These are phyloP conservation scores for Acleris literana DNA, from an alignment of 2,888 invertebrate species.

Conservation along the genomic window DNA sequence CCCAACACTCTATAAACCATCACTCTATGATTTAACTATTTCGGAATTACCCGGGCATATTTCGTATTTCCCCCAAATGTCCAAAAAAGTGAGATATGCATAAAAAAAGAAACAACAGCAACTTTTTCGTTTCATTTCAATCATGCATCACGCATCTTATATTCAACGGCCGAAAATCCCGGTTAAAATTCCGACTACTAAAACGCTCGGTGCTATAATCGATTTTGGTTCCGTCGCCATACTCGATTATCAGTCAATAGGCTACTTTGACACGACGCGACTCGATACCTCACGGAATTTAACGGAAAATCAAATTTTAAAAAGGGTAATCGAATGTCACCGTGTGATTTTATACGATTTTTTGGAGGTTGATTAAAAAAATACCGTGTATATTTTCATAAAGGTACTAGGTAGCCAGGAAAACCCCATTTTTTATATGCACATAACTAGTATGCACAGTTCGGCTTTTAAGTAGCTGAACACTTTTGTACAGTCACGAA, in stretches of 20 bases:
- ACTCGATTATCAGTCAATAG: slow-evolving; percentile 15
- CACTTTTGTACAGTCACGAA: too few relatives aligned
- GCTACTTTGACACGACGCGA: slow-evolving; percentile 15
- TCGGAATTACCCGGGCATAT: too few relatives aligned
- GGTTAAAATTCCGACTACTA: slow-evolving; percentile 1
- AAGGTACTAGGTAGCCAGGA: not conserved
- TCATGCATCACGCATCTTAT: not conserved
- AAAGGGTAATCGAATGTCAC: slow-evolving; percentile 19
- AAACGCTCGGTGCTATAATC: slow-evolving; percentile 22
- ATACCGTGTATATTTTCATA: not conserved
- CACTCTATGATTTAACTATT: too few relatives aligned
- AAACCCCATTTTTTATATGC: too few relatives aligned
- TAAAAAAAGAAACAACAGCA: too few relatives aligned
- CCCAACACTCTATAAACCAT: too few relatives aligned
- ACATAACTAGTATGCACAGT: too few relatives aligned
- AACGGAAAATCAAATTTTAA: slow-evolving; percentile 19
- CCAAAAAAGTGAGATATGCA: too few relatives aligned
- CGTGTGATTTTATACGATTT: slow-evolving; percentile 11
- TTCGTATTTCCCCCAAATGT: too few relatives aligned
- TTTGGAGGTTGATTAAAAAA: not conserved
- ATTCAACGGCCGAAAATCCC: not conserved
- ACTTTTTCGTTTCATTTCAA: too few relatives aligned
- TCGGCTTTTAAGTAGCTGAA: too few relatives aligned
- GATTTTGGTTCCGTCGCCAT: slow-evolving; percentile 20
- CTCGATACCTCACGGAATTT: slow-evolving; percentile 14